Percentiles rank a stretch among this genome's conserved stretches.
These are phyloP conservation scores for Margaritifera margaritifera DNA, from an alignment of 2,888 invertebrate species.

Conservation along the genomic window DNA sequence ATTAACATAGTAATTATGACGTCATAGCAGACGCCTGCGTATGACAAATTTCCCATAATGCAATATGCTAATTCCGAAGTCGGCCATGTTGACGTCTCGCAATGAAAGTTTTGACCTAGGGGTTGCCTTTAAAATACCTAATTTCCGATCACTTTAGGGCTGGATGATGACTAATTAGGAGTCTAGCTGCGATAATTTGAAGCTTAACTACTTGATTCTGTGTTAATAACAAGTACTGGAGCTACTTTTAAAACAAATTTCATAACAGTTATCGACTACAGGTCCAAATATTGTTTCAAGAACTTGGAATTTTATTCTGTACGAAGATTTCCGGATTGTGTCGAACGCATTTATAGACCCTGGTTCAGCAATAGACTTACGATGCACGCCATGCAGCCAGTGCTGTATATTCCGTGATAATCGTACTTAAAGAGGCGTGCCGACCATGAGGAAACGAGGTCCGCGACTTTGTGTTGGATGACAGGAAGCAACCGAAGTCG, in stretches of 20 bases:
- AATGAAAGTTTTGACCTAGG: conserved; percentile 16
- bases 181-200: not conserved
- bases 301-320: no score
- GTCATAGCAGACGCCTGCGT: conserved; percentile 24
- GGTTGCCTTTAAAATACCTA: conserved; percentile 12
- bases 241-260: no score
- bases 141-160: not conserved
- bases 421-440: not conserved
- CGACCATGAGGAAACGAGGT: conserved; percentile 20
- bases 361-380: not conserved
- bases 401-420: not conserved
- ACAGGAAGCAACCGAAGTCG: conserved; percentile 12
- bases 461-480: conserved; percentile 20
- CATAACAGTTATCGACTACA: not conserved
- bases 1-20: conserved; percentile 17
- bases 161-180: no score
- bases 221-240: no score
- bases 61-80: conserved; percentile 28
- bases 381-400: not conserved
- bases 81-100: conserved; percentile 48
- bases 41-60: conserved; percentile 45
- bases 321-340: no score
- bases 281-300: not conserved
- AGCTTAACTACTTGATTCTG: not conserved
- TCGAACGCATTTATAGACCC: no score